Base-by-base conservation (phyloP, 2,797 vertebrate species). In the Sciurus carolinensis region DNA sequence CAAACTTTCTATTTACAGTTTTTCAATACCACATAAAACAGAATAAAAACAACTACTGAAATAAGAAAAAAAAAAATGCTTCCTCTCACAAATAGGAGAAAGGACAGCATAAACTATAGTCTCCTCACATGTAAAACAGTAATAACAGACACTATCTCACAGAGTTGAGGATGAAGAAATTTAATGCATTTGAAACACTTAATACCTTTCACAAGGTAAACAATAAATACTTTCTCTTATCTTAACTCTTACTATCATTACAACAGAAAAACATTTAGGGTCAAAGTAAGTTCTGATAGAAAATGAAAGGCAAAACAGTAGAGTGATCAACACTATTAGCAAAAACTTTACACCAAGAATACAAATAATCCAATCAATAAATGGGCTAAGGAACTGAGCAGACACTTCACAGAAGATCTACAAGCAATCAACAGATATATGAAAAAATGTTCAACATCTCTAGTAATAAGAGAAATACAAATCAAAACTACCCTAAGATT, bases 291-390 rank as follows among this genome's bases (percentile, higher is more conserved):
- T 50, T 67, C 47, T 36, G 30, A 80, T 47, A 88, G 36, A 91
- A 47, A 6, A 81, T 15, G 26, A 91, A 92, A 93, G 57, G 76
- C 69, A 69, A 94, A 86, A 91, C 30, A 81, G 7, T 94, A 42
- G 33, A 71, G 3, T 64, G 33, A 91, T 76, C 81, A 47, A 67
- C 57, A 95, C 30, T 30, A 47, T 75, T 73, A 59, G 9, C 22
- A 67, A 73, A 62, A 62, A 62, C 44, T 47, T 47, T 9, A 47
- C 44, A 47, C 44, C 44, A 47, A 47, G 44, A 47, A 47, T 47
- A 8, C 44, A 47, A 47, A 47, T 9, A 47, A 47, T 9, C 44
- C 44, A 47, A 47, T 47, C 44, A 47, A 47, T 8, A 47, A 9
- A 47, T 47, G 44, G 44, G 44, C 44, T 47, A 47, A 47, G 44